Percentiles rank a stretch among this genome's conserved stretches.
phyloP scores from a whole-genome alignment of 2,797 vertebrate genomes.

The Trematomus bernacchii region DNA sequence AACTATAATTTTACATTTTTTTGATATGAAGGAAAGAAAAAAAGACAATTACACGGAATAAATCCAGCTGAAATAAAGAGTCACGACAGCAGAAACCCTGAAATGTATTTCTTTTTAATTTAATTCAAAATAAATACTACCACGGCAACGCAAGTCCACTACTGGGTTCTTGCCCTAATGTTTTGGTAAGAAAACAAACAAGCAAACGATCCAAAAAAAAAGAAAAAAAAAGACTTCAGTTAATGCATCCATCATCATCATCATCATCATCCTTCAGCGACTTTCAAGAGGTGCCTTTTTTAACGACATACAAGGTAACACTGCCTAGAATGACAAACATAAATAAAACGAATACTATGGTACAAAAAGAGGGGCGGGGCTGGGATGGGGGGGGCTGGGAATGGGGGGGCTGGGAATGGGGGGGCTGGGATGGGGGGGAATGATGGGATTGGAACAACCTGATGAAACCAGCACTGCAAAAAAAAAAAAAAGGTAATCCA shows the following conservation, averaged over 20 bases:
- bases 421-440: not conserved
- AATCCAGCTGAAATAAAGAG: slow-evolving; percentile 39
- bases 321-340: slow-evolving; percentile 74
- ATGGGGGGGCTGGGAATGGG: not conserved
- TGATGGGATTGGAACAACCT: slow-evolving; percentile 63
- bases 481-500: slow-evolving; percentile 17
- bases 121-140: slow-evolving; percentile 91
- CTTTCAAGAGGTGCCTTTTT: slow-evolving; percentile 75
- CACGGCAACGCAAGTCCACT: slow-evolving; percentile 86
- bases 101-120: slow-evolving; percentile 87
- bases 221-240: slow-evolving; percentile 70
- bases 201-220: slow-evolving; percentile 76
- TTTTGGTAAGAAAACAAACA: slow-evolving; percentile 87
- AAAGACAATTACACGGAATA: no score
- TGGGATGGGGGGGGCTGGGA: not conserved
- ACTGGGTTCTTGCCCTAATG: slow-evolving; percentile 83
- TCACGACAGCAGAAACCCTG: slow-evolving; percentile 64
- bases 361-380: slow-evolving; percentile 63
- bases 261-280: slow-evolving; percentile 66
- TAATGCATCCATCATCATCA: slow-evolving; percentile 72
- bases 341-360: slow-evolving; percentile 81
- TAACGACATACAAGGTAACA: slow-evolving; percentile 72
- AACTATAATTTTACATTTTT: not conserved
- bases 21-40: not conserved
- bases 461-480: slow-evolving; percentile 71